A percentile compares a stretch with the other conserved stretches of the same genome.
Evolutionary conservation across 2,888 invertebrate genomes (phyloP).

Genomic region (Malachius bipustulatus): DNA sequence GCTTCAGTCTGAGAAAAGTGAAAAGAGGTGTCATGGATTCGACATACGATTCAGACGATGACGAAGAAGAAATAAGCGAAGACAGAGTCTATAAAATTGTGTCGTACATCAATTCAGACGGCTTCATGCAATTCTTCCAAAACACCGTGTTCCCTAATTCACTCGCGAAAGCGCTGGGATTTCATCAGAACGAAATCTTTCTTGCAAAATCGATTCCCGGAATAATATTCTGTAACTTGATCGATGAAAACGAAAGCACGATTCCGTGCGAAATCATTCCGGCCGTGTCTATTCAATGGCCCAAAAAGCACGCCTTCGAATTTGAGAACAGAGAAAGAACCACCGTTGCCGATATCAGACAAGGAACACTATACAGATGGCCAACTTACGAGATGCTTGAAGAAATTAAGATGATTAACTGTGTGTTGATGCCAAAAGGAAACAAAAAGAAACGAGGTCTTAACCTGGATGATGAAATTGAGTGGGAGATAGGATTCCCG

Average conservation of each 20-base stretch:
- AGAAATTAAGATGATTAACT: constrained; percentile 53
- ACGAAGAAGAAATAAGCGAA: constrained; percentile 18
- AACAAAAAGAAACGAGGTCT: constrained; percentile 51
- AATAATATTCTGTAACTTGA: constrained; percentile 46
- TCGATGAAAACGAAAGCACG: constrained; percentile 33
- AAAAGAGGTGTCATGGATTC: constrained; percentile 12
- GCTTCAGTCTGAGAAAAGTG: constrained; percentile 40
- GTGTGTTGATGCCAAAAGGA: constrained; percentile 58
- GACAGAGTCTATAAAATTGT: constrained; percentile 26
- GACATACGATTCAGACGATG: constrained; percentile 9
- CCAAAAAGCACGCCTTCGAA: constrained; percentile 53
- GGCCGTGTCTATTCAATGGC: constrained; percentile 60
- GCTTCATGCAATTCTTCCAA: constrained; percentile 59
- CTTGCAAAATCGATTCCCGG: constrained; percentile 50
- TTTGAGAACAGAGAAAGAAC: constrained; percentile 52
- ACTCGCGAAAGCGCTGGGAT: constrained; percentile 46
- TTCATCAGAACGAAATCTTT: constrained; percentile 43
- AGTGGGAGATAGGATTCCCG: constrained; percentile 71
- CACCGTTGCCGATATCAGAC: constrained; percentile 44
- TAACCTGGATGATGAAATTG: constrained; percentile 40
- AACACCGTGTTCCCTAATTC: constrained; percentile 47
- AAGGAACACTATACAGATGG: constrained; percentile 52
- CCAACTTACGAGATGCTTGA: constrained; percentile 55
- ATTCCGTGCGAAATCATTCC: constrained; percentile 56
- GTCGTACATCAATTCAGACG: constrained; percentile 49